Evolutionary conservation across 2,113 vertebrate genomes (phyloP).

Genomic region (Oryzias javanicus): DNA sequence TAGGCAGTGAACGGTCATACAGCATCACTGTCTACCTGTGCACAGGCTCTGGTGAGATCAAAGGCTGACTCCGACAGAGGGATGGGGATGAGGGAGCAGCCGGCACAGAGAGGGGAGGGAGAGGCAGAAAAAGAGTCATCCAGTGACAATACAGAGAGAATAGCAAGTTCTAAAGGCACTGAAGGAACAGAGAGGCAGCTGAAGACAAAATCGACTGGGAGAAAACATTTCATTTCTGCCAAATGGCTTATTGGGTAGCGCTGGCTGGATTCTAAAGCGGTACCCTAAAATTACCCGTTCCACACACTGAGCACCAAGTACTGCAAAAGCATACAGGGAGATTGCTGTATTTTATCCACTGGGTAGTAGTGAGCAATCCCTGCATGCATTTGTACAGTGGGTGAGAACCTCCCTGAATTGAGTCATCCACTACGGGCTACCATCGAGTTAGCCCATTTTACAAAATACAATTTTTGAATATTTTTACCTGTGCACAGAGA

Average conservation of each 20-base stretch:
- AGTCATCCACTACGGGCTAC: no score
- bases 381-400: no score
- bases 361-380: no score
- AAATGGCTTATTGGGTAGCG: constrained; percentile 49
- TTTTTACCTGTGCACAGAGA: no score
- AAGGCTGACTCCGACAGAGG: constrained; percentile 51
- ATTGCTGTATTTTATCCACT: no score
- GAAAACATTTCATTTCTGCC: constrained; percentile 66
- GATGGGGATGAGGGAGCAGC: constrained; percentile 31
- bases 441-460: no score
- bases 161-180: constrained; percentile 55
- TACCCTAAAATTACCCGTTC: no score
- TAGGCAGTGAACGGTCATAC: constrained; percentile 63
- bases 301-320: no score
- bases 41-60: constrained; percentile 63
- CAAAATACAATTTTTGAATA: no score
- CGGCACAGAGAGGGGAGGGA: constrained; percentile 44
- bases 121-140: constrained; percentile 61
- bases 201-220: constrained; percentile 49
- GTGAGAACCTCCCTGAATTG: no score
- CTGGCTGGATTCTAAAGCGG: no score
- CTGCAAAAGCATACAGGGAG: no score
- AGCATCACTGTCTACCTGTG: constrained; percentile 70
- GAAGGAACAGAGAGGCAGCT: constrained; percentile 51
- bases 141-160: constrained; percentile 64